These are phyloP conservation scores for Nomada ruficornis DNA, from an alignment of 2,888 invertebrate genomes.

Conservation along the genomic window DNA sequence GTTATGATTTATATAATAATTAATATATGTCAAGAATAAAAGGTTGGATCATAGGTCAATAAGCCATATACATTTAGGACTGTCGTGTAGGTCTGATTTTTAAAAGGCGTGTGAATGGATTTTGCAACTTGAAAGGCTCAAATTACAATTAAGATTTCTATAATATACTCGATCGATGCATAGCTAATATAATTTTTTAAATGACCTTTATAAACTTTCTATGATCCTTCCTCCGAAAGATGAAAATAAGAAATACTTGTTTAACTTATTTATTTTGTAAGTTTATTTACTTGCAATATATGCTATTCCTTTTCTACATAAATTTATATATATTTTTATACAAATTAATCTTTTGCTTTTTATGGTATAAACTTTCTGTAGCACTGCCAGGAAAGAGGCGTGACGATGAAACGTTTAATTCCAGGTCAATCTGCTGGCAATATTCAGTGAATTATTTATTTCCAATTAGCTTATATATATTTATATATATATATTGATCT, in stretches of 20 bases:
- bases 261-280: constrained; percentile 78
- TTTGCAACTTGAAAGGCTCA: constrained; percentile 48
- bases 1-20: constrained; percentile 70
- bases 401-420: constrained; percentile 67
- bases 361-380: constrained; percentile 63
- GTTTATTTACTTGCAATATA: constrained; percentile 73
- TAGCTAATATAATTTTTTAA: constrained; percentile 58
- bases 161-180: constrained; percentile 48
- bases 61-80: constrained; percentile 37
- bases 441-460: constrained; percentile 72
- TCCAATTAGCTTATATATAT: constrained; percentile 62
- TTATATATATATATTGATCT: constrained; percentile 21
- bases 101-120: constrained; percentile 34
- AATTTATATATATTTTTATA: constrained; percentile 76
- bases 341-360: constrained; percentile 73
- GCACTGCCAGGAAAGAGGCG: constrained; percentile 65
- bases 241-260: constrained; percentile 60
- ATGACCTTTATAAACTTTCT: constrained; percentile 56
- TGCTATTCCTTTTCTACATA: constrained; percentile 76
- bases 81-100: constrained; percentile 43
- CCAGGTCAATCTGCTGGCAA: constrained; percentile 72
- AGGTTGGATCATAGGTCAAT: constrained; percentile 66
- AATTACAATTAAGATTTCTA: constrained; percentile 60
- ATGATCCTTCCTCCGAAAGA: constrained; percentile 68
- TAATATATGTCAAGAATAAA: constrained; percentile 63